A percentile compares a stretch with the other conserved stretches of the same genome.
Conservation (phyloP, 1,140 invertebrate genomes). For the Sitophilus oryzae region DNA sequence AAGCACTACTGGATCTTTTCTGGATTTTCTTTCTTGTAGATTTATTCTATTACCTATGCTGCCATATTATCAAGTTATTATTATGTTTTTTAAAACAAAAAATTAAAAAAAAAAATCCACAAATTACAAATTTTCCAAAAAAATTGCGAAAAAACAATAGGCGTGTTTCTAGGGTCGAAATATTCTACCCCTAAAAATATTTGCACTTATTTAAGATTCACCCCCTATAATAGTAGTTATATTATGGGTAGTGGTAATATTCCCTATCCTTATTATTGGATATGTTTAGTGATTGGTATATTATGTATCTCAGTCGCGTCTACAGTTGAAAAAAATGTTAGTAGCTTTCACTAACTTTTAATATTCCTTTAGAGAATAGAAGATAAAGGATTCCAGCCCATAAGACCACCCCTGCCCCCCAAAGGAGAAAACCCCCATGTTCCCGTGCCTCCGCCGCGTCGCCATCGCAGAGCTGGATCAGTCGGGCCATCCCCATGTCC, state of each 20-base stretch:
- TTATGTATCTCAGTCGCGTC: background rate
- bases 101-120: no score
- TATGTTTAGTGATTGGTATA: background rate
- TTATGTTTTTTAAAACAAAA: no score
- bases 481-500: conserved; percentile 45
- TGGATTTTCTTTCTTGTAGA: no score
- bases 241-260: background rate
- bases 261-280: background rate
- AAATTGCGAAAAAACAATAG: no score
- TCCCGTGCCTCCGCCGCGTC: conserved; percentile 77
- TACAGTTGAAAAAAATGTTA: background rate
- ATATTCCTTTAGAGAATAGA: conserved; percentile 22
- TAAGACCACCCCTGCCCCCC: conserved; percentile 71
- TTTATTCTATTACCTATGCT: no score
- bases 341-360: background rate
- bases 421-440: conserved; percentile 60
- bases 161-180: no score
- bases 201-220: no score
- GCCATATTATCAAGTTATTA: no score
- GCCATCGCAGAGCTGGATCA: conserved; percentile 55
- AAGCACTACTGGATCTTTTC: no score
- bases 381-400: conserved; percentile 33
- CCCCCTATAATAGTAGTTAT: no score
- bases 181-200: no score
- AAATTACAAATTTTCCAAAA: no score